Conservation (phyloP, 2,797 vertebrate species). For the Coilia nasus region DNA sequence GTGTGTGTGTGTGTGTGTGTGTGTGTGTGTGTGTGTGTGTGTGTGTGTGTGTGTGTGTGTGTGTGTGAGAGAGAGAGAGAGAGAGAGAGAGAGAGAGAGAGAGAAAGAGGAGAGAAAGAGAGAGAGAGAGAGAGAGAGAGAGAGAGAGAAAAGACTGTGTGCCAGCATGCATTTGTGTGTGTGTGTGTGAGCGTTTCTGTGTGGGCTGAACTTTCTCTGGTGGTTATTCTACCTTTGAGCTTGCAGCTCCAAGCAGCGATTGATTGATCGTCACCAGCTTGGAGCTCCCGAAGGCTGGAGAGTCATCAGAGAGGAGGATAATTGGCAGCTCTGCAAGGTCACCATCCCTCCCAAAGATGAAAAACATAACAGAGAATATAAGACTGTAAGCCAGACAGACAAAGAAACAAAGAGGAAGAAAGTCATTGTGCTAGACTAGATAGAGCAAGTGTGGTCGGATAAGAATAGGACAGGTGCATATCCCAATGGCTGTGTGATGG, state of each 20-base stretch:
- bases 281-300: neutral
- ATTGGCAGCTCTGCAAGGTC: constrained; percentile 12
- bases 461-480: neutral
- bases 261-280: constrained; percentile 1
- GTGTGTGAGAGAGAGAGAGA: no score
- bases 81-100: no score
- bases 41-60: neutral
- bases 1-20: no score
- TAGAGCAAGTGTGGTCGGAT: neutral
- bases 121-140: no score
- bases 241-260: neutral
- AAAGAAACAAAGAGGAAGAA: neutral
- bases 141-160: no score
- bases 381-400: neutral
- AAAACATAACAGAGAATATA: neutral
- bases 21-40: no score
- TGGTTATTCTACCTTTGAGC: neutral
- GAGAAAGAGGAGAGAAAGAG: no score
- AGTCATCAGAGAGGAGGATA: constrained; percentile 8
- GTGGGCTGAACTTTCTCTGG: neutral
- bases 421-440: neutral
- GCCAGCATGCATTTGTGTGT: neutral
- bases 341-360: neutral
- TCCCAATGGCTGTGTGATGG: neutral
- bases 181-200: neutral